Percentiles rank a stretch among this genome's conserved stretches.
Conservation (phyloP, 2,113 vertebrate genomes). For the Gopherus flavomarginatus region DNA sequence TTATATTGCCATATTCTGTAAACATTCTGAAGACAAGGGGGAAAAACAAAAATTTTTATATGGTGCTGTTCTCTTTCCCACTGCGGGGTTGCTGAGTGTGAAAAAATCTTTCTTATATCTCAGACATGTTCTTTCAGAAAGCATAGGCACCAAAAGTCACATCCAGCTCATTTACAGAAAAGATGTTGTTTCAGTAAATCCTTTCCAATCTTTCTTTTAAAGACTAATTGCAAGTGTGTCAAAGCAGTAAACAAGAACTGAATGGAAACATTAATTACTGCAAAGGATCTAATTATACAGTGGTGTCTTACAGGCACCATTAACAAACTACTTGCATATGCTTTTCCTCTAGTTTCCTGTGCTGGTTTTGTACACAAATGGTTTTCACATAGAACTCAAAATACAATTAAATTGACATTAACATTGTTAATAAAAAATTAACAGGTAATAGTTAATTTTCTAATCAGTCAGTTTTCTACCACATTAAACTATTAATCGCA, state of each 20-base stretch:
- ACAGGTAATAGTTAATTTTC: not conserved
- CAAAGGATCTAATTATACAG: conserved; percentile 19
- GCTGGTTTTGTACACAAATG: not conserved
- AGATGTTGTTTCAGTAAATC: not conserved
- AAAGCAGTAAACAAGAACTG: not conserved
- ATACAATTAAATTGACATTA: not conserved
- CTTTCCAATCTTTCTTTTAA: not conserved
- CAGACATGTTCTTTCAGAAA: not conserved
- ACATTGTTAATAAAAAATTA: not conserved
- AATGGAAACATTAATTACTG: conserved; percentile 32
- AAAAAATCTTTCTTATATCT: not conserved
- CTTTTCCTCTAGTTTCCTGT: not conserved
- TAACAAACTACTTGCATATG: not conserved
- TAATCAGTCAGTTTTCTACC: not conserved
- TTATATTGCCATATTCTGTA: not conserved
- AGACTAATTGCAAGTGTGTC: not conserved
- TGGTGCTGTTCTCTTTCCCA: not conserved
- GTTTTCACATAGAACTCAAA: not conserved
- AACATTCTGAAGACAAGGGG: not conserved
- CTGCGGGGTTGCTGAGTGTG: not conserved
- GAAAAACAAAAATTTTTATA: not conserved
- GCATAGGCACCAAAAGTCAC: not conserved
- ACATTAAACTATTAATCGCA: not conserved
- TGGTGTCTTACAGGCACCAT: not conserved
- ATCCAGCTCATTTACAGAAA: not conserved